phyloP scores from a whole-genome alignment of 2,888 invertebrate species.

The Idaea aversata region DNA sequence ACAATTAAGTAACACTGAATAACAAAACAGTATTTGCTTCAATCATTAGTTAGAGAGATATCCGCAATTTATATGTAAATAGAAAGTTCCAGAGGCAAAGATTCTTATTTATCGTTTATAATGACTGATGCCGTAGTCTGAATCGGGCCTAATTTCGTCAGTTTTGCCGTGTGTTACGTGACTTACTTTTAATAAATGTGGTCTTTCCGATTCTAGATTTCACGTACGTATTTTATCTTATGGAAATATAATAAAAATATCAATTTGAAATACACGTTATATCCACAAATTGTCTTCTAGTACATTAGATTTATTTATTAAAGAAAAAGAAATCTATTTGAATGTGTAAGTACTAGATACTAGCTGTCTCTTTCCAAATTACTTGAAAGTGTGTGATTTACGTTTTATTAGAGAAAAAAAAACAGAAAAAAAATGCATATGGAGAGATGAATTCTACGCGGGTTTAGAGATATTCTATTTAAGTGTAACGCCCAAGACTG shows the following conservation, averaged over 20 bases:
- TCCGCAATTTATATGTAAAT: too few relatives aligned
- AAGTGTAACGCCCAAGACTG: constrained; percentile 80
- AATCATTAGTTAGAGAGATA: too few relatives aligned
- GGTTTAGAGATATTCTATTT: constrained; percentile 77
- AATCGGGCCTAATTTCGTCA: neutral
- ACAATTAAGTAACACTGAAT: neutral
- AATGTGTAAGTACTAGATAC: constrained; percentile 33
- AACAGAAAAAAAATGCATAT: constrained; percentile 21
- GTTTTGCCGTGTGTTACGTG: constrained; percentile 42
- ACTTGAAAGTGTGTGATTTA: constrained; percentile 43
- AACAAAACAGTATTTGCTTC: neutral
- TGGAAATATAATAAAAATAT: constrained; percentile 23
- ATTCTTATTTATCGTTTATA: neutral
- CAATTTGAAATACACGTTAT: constrained; percentile 27
- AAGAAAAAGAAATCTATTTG: constrained; percentile 36
- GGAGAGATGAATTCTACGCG: constrained; percentile 72
- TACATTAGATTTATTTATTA: constrained; percentile 12
- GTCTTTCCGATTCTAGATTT: constrained; percentile 62
- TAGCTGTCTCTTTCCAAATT: constrained; percentile 23
- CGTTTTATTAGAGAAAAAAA: constrained; percentile 27
- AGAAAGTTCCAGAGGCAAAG: too few relatives aligned
- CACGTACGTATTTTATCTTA: constrained; percentile 28
- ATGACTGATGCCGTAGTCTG: neutral
- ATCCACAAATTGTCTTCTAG: constrained; percentile 34
- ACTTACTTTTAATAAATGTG: constrained; percentile 64